These are phyloP conservation scores for Pristionchus entomophagus DNA, from an alignment of 2,888 invertebrate species.

Conservation along the genomic window DNA sequence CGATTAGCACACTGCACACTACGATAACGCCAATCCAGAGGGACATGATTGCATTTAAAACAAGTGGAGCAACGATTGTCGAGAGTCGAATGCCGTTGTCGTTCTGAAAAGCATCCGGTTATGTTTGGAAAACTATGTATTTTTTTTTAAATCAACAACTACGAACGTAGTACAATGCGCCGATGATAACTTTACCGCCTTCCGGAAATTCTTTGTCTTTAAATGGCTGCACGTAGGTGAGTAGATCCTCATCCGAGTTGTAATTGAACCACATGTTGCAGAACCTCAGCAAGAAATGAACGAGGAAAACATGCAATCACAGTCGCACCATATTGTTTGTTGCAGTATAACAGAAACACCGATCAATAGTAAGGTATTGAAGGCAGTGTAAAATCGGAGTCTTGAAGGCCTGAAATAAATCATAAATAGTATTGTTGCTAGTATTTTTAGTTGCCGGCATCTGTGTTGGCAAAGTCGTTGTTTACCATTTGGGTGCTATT, in stretches of 20 bases:
- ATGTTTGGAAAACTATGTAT: too few species aligned
- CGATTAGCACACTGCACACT: background rate
- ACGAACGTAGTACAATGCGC: background rate
- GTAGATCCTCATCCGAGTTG: background rate
- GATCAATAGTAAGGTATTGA: background rate
- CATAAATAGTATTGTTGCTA: too few species aligned
- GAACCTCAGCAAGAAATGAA: background rate
- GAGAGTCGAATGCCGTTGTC: background rate
- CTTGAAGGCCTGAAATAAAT: background rate
- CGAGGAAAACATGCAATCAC: too few species aligned
- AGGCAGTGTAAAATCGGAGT: background rate
- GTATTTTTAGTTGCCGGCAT: too few species aligned
- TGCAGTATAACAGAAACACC: background rate
- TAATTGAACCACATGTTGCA: background rate
- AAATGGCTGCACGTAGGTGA: background rate
- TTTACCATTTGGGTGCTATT: background rate
- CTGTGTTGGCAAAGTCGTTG: too few species aligned
- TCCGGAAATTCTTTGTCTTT: background rate
- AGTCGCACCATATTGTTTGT: background rate
- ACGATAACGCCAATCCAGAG: background rate
- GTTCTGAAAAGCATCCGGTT: background rate
- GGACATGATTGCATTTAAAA: background rate
- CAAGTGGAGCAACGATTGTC: background rate
- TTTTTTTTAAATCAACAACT: background rate
- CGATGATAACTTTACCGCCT: background rate